Conservation (phyloP, 1,140 invertebrate genomes). For the Drosophila sturtevanti region DNA sequence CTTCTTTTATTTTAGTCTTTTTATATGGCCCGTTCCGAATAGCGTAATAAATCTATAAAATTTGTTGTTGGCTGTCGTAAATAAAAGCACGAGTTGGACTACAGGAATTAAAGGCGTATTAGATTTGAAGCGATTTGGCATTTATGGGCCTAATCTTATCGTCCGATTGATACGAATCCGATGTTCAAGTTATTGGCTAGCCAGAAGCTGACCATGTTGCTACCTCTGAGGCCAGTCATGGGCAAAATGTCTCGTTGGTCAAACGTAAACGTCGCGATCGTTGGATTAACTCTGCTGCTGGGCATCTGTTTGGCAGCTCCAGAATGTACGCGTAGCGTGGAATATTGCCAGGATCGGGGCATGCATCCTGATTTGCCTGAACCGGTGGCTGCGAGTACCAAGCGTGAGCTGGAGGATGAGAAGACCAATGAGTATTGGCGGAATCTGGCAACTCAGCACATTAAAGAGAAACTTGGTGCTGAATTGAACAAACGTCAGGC, state of each 20-base stretch:
- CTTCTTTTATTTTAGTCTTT: background rate
- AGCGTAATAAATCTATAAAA: conserved; percentile 63
- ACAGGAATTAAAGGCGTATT: conserved; percentile 41
- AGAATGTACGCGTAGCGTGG: conserved; percentile 48
- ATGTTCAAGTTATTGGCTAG: background rate
- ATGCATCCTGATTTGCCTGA: conserved; percentile 69
- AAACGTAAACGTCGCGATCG: conserved; percentile 39
- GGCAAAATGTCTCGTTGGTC: conserved; percentile 47
- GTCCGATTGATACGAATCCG: conserved; percentile 28
- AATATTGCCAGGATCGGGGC: conserved; percentile 54
- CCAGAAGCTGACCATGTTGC: conserved; percentile 5
- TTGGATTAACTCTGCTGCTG: conserved; percentile 36
- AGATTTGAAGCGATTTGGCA: conserved; percentile 51
- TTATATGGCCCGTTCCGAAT: background rate
- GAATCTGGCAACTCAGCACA: conserved; percentile 51
- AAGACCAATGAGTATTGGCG: conserved; percentile 74
- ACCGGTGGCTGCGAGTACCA: background rate
- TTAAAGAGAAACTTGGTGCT: conserved; percentile 53
- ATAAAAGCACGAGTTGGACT: conserved; percentile 48
- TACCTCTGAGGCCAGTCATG: conserved; percentile 40
- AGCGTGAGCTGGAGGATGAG: conserved; percentile 51
- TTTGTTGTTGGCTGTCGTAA: conserved; percentile 51
- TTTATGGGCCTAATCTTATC: conserved; percentile 64
- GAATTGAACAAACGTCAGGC: conserved; percentile 83
- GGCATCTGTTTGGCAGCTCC: conserved; percentile 42